Evolutionary conservation across 2,113 vertebrate species (phyloP).

Genomic region (Xiphorhynchus elegans): DNA sequence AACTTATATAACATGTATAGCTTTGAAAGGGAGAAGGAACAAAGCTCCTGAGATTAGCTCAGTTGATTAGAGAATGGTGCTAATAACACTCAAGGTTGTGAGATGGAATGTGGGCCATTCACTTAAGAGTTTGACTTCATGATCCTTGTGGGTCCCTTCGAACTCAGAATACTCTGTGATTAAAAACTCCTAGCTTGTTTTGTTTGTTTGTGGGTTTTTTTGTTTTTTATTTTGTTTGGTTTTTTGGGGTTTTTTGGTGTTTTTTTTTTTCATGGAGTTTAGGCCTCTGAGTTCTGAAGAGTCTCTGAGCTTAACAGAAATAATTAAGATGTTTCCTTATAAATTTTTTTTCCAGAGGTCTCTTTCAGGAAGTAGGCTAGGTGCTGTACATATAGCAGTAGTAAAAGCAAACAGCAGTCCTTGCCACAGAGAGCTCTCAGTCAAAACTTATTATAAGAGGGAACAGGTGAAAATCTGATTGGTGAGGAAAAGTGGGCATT

Average conservation of each 20-base stretch:
- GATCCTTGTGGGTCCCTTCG: not conserved
- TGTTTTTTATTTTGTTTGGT: too few relatives aligned
- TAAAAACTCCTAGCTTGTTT: not conserved
- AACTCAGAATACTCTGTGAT: not conserved
- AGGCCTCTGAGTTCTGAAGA: not conserved
- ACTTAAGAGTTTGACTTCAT: not conserved
- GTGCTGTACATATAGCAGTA: not conserved
- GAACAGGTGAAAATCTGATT: slow-evolving; percentile 30
- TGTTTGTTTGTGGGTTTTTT: too few relatives aligned
- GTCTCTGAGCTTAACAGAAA: not conserved
- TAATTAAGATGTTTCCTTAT: not conserved
- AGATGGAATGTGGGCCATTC: not conserved
- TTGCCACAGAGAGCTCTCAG: not conserved
- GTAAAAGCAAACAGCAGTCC: not conserved
- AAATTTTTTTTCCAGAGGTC: not conserved
- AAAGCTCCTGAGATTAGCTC: not conserved
- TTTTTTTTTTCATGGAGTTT: not conserved
- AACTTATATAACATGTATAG: not conserved
- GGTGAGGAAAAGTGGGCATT: not conserved
- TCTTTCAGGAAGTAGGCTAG: not conserved
- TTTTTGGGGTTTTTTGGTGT: not conserved
- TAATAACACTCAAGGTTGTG: not conserved
- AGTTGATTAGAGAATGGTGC: not conserved
- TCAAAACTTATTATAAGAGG: not conserved
- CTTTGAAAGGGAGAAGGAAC: not conserved